Base-by-base conservation (phyloP, 2,113 vertebrate species). In the Gila orcuttii region DNA sequence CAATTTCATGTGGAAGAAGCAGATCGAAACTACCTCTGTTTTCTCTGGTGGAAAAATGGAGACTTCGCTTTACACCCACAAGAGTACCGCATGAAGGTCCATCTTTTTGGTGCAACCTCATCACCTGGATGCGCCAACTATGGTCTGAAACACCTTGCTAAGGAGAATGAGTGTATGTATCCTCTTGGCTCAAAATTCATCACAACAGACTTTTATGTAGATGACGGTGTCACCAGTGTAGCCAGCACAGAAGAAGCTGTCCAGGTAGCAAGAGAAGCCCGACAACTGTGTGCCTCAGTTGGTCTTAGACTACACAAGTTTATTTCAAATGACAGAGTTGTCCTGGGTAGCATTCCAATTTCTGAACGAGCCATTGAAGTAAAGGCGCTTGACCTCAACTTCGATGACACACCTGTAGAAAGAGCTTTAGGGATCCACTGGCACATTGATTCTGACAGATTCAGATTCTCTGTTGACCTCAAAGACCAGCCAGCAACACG, bases 1-100 rank as follows among this genome's bases (percentile, higher is more conserved):
- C 64, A 75, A 52, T 85, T 78, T 50, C 75, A 76, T 31, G 36
- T 68, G 4, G 19, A 39, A 33, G 79, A 82, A 42, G 64, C 42
- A 25, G 80, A 80, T n/a, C 17, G 21, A 59, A 59, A 62, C 55
- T 62, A 68, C 15, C 64, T 33, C 12, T 0, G 13, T 2, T 68
- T 68, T 68, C 28, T 68, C 28, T 68, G 64, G 28, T 68, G 64
- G 28, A 68, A 68, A 33, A 68, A 68, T 2, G 0, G 31, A 68
- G 5, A 68, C 15, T 33, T 68, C 0, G 15, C 25, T 33, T 68
- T 19, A 31, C 28, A 68, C 0, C 64, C 13, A 28, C 64, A 68
- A 68, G 57, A 59, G 23, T 10, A 59, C 21, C 21, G 21, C 57
- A 59, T 59, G 21, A 59, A 59, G 57, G 57, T 59, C 57, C 57